Evolutionary conservation across 2,888 invertebrate species (phyloP).

Genomic region (Lasioglossum malachurum): DNA sequence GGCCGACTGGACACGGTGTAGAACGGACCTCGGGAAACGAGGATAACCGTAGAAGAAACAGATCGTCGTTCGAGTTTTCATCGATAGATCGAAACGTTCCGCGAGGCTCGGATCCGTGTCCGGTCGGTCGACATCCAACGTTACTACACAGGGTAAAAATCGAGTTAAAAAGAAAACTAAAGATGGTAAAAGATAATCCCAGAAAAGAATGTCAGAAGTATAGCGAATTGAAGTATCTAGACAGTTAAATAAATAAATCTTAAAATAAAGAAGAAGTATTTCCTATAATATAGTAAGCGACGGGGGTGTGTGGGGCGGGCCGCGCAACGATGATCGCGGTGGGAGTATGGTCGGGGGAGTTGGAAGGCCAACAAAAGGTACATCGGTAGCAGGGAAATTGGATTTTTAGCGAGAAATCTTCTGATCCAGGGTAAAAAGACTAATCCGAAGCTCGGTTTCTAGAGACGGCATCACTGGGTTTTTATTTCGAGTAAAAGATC

Average conservation of each 20-base stretch:
- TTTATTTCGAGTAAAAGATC: slow-evolving; percentile 14
- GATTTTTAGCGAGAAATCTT: slow-evolving; percentile 81
- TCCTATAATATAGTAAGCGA: slow-evolving; percentile 77
- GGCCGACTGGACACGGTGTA: slow-evolving; percentile 45
- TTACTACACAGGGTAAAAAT: slow-evolving; percentile 83
- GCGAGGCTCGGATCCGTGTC: slow-evolving; percentile 62
- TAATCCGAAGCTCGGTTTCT: slow-evolving; percentile 80
- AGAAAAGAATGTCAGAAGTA: slow-evolving; percentile 72
- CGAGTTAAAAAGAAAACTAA: slow-evolving; percentile 59
- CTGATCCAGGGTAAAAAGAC: slow-evolving; percentile 82
- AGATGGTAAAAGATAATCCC: slow-evolving; percentile 76
- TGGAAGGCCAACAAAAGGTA: slow-evolving; percentile 39
- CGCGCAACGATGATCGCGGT: slow-evolving; percentile 34
- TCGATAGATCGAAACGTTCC: background rate
- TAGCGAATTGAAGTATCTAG: slow-evolving; percentile 76
- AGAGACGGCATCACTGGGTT: slow-evolving; percentile 63
- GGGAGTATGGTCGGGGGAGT: slow-evolving; percentile 38
- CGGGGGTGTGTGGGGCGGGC: slow-evolving; percentile 44
- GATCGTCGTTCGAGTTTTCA: background rate
- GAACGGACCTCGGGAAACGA: background rate
- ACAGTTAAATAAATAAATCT: slow-evolving; percentile 70
- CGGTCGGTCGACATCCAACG: slow-evolving; percentile 75
- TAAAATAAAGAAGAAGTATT: slow-evolving; percentile 70
- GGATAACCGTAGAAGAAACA: slow-evolving; percentile 15
- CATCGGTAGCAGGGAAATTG: slow-evolving; percentile 79